Percentiles rank a stretch among this genome's conserved stretches.
Evolutionary conservation across 2,888 invertebrate genomes (phyloP).

Genomic region (Cryptocephalus primarius): DNA sequence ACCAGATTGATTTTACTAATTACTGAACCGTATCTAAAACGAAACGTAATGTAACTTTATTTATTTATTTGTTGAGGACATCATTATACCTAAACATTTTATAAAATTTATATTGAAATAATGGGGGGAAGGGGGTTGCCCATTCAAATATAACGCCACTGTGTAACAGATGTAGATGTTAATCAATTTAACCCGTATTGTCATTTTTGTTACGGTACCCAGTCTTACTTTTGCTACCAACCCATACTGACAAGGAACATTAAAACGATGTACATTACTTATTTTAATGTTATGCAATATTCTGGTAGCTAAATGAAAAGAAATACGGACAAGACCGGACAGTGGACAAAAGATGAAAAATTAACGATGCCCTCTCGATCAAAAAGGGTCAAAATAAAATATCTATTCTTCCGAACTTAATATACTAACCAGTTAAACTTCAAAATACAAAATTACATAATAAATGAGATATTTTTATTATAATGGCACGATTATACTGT

Average conservation of each 20-base stretch:
- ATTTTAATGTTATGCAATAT: slow-evolving; percentile 23
- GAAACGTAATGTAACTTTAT: not conserved
- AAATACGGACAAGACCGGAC: slow-evolving; percentile 21
- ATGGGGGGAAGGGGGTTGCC: no score
- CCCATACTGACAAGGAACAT: slow-evolving; percentile 20
- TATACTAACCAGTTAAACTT: slow-evolving; percentile 30
- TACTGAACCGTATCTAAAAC: no score
- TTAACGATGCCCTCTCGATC: slow-evolving; percentile 27
- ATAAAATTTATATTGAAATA: no score
- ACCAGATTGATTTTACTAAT: no score
- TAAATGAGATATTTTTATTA: slow-evolving; percentile 21
- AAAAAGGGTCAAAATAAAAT: slow-evolving; percentile 30
- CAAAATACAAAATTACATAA: slow-evolving; percentile 32
- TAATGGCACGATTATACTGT: slow-evolving; percentile 7
- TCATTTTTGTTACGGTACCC: no score
- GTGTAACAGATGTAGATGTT: no score
- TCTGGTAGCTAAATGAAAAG: slow-evolving; percentile 19
- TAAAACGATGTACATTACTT: slow-evolving; percentile 30
- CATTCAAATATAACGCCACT: no score
- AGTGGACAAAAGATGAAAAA: slow-evolving; percentile 31
- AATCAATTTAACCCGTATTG: no score
- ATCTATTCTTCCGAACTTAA: slow-evolving; percentile 26
- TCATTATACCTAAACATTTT: no score
- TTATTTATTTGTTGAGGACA: not conserved
- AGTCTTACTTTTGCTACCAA: no score